Conservation (phyloP, 2,797 vertebrate species). For the Vultur gryphus region DNA sequence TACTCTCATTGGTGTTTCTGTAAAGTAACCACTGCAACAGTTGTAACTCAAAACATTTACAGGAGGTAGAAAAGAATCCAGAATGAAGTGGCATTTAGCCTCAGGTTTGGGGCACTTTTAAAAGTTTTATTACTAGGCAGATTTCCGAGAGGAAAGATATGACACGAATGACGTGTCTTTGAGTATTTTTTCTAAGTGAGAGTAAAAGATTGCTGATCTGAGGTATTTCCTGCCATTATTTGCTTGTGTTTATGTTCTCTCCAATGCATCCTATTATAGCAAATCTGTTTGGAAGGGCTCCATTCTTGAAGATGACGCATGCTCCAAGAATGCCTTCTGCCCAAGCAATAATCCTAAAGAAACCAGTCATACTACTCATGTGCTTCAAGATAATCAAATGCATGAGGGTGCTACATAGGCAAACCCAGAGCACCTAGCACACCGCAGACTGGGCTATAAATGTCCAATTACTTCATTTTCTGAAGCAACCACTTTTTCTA, state of each 20-base stretch:
- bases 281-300: constrained; percentile 12
- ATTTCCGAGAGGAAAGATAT: constrained; percentile 14
- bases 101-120: not conserved
- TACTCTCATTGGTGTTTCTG: not conserved
- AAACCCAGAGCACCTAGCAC: not conserved
- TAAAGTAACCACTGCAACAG: not conserved
- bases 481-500: not conserved
- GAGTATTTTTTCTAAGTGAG: constrained; percentile 18
- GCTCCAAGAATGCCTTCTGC: constrained; percentile 7
- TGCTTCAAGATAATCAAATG: not conserved
- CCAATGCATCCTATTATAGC: constrained; percentile 19
- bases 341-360: not conserved
- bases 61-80: not conserved
- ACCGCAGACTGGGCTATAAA: not conserved
- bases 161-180: not conserved
- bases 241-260: constrained; percentile 31
- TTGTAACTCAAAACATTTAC: not conserved
- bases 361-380: fast-evolving
- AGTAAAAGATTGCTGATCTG: not conserved
- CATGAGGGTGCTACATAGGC: not conserved
- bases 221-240: constrained; percentile 56
- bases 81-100: not conserved
- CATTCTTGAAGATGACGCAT: not conserved
- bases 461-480: not conserved
- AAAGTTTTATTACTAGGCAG: not conserved